Conservation (phyloP, 1,140 invertebrate genomes). For the Drosophila rhopaloa region DNA sequence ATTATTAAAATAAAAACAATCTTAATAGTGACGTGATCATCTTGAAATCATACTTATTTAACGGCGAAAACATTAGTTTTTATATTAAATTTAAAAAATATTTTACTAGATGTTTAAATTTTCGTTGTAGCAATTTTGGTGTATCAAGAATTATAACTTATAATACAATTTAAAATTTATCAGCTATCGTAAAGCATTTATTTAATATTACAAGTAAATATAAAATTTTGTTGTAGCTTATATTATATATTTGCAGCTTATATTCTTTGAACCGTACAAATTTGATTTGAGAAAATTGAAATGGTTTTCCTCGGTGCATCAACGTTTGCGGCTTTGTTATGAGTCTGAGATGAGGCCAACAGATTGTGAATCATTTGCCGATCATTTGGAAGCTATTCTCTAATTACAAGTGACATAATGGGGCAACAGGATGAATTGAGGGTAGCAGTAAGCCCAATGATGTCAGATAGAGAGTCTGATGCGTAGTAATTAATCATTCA, state of each 20-base stretch:
- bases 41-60: no score
- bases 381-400: conserved; percentile 32
- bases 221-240: no score
- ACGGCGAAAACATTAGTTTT: no score
- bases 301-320: conserved; percentile 1
- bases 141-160: no score
- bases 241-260: no score
- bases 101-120: not conserved
- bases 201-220: no score
- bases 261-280: no score
- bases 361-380: conserved; percentile 62
- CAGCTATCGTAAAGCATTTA: no score
- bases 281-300: no score
- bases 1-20: no score
- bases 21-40: no score
- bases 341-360: conserved; percentile 23
- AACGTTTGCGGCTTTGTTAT: conserved; percentile 3
- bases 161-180: not conserved
- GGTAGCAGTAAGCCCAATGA: not conserved
- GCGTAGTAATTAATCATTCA: not conserved
- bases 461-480: conserved; percentile 1
- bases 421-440: conserved; percentile 6
- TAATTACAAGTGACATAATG: conserved; percentile 74
- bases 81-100: not conserved
- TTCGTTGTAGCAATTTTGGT: no score